These are phyloP conservation scores for Rissa tridactyla DNA, from an alignment of 2,113 vertebrate genomes.

Conservation along the genomic window DNA sequence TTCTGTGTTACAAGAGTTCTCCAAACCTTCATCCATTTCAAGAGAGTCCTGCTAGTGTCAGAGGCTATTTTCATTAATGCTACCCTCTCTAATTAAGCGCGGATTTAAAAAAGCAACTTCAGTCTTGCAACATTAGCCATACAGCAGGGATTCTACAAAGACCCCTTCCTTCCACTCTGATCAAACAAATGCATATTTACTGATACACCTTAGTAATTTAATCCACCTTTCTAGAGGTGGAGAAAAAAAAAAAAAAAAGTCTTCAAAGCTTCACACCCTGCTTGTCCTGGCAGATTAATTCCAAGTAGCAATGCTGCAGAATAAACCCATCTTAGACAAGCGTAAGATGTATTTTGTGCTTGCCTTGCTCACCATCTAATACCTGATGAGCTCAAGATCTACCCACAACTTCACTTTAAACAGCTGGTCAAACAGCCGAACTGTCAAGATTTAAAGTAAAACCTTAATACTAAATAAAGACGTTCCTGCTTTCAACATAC, in stretches of 20 bases:
- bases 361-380: background rate
- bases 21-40: background rate
- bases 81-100: conserved; percentile 1
- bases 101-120: background rate
- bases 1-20: background rate
- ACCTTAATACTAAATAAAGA: background rate
- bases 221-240: background rate
- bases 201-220: conserved; percentile 1
- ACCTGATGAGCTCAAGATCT: background rate
- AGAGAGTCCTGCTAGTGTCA: background rate
- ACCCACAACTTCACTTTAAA: background rate
- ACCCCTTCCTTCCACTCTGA: background rate
- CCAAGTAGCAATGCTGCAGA: background rate
- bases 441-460: background rate
- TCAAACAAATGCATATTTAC: background rate
- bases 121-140: background rate
- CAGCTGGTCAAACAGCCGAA: background rate
- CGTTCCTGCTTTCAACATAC: rapidly evolving
- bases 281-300: background rate
- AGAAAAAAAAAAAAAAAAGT: background rate
- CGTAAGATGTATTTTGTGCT: background rate
- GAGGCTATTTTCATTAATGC: conserved; percentile 8
- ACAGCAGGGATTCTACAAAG: background rate
- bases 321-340: background rate
- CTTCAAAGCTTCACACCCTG: background rate